Evolutionary conservation across 2,113 vertebrate species (phyloP).

Genomic region (Nothoprocta pentlandii): DNA sequence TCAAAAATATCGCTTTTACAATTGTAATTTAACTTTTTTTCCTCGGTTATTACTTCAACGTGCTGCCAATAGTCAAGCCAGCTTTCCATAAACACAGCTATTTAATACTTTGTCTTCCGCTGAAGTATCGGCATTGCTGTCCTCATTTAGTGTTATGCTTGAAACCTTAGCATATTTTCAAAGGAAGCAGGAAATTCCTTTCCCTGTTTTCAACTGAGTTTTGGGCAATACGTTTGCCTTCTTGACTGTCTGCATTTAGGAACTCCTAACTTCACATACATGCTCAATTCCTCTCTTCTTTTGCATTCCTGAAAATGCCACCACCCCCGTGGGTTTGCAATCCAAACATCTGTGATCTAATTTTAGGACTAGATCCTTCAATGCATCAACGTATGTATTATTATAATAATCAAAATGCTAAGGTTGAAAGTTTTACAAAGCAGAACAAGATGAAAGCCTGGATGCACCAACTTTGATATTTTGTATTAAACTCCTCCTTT

Average conservation of each 20-base stretch:
- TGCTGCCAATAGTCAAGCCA: not conserved
- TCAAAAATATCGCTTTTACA: not conserved
- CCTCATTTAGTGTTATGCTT: not conserved
- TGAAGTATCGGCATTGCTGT: not conserved
- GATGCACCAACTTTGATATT: not conserved
- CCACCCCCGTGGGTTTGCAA: not conserved
- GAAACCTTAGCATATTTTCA: not conserved
- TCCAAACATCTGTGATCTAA: slow-evolving; percentile 7
- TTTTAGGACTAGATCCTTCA: not conserved
- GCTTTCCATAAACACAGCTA: not conserved
- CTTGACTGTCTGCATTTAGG: not conserved
- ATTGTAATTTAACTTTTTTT: not conserved
- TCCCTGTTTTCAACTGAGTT: not conserved
- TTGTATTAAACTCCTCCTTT: not conserved
- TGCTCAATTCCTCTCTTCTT: not conserved
- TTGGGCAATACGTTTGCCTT: not conserved
- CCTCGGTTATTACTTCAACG: not conserved
- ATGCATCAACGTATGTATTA: not conserved
- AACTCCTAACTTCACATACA: not conserved
- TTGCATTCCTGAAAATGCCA: not conserved
- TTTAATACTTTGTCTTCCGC: not conserved
- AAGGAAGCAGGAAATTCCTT: not conserved
- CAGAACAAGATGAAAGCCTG: not conserved
- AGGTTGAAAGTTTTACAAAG: not conserved
- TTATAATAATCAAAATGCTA: not conserved